These are phyloP conservation scores for Melanotus villosus DNA, from an alignment of 2,888 invertebrate genomes.

Conservation along the genomic window DNA sequence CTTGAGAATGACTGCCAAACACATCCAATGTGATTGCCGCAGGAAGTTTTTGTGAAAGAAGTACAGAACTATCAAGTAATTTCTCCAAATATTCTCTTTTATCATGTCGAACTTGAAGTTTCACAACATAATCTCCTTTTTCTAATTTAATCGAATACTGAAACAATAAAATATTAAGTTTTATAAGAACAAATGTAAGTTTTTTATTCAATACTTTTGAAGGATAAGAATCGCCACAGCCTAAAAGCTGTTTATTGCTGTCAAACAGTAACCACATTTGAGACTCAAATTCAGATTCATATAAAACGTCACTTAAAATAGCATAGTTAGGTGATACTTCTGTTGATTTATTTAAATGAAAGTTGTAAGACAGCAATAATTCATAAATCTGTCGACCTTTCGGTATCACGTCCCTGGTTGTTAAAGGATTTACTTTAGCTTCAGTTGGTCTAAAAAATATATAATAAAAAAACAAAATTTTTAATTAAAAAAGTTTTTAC, in stretches of 20 bases:
- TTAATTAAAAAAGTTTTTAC: constrained; percentile 61
- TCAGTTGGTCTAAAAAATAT: constrained; percentile 80
- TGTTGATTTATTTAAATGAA: constrained; percentile 85
- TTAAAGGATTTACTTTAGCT: constrained; percentile 83
- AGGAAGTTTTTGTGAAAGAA: constrained; percentile 83
- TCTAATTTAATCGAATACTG: constrained; percentile 91
- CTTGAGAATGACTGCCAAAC: constrained; percentile 80
- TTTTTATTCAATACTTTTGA: constrained; percentile 73
- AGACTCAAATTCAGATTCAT: constrained; percentile 96
- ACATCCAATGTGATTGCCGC: constrained; percentile 82
- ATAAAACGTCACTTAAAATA: constrained; percentile 87
- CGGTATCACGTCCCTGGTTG: constrained; percentile 88
- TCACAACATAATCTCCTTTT: constrained; percentile 93
- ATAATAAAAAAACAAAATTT: not conserved
- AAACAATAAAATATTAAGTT: constrained; percentile 46
- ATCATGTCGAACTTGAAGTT: constrained; percentile 92
- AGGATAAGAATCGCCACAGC: constrained; percentile 92
- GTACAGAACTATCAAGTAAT: constrained; percentile 83
- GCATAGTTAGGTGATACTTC: constrained; percentile 88
- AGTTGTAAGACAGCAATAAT: constrained; percentile 87
- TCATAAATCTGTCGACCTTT: constrained; percentile 93
- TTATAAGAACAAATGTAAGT: not conserved
- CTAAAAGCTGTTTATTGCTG: constrained; percentile 87
- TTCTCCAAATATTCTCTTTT: constrained; percentile 88
- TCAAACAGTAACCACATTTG: constrained; percentile 98